A percentile compares a stretch with the other conserved stretches of the same genome.
Conservation (phyloP, 1,140 invertebrate genomes). For the Cryptotermes secundus region DNA sequence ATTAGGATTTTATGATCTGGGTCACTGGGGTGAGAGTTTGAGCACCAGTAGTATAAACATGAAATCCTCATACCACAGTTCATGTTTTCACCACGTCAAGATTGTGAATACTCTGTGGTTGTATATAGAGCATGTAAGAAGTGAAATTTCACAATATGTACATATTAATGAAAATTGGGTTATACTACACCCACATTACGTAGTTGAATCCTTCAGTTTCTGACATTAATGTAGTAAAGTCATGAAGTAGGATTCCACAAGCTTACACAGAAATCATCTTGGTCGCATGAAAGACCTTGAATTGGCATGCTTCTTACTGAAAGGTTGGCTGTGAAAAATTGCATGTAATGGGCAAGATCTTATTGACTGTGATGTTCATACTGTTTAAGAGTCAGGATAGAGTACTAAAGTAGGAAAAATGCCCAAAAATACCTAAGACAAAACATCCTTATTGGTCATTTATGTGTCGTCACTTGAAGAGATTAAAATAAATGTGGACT, state of each 20-base stretch:
- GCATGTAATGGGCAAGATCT: conserved; percentile 41
- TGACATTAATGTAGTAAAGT: background rate
- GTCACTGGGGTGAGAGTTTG: background rate
- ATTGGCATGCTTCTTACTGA: background rate
- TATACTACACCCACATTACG: background rate
- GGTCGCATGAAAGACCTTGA: background rate
- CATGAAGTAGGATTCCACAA: background rate
- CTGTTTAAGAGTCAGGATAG: too few relatives aligned
- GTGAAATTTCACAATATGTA: background rate
- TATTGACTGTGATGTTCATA: too few relatives aligned
- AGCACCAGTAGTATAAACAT: background rate
- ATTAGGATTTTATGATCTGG: too few relatives aligned
- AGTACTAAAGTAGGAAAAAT: too few relatives aligned
- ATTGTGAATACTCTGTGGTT: background rate
- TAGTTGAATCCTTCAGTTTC: background rate
- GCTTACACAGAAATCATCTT: background rate
- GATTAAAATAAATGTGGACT: too few relatives aligned
- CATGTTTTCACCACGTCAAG: background rate
- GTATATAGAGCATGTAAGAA: background rate
- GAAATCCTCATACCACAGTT: background rate
- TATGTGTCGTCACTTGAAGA: too few relatives aligned
- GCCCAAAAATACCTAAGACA: too few relatives aligned
- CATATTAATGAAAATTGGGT: background rate
- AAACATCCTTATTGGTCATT: too few relatives aligned
- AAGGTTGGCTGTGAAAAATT: conserved; percentile 23